Base-by-base conservation (phyloP, 2,113 vertebrate species). In the Alexandromys fortis region DNA sequence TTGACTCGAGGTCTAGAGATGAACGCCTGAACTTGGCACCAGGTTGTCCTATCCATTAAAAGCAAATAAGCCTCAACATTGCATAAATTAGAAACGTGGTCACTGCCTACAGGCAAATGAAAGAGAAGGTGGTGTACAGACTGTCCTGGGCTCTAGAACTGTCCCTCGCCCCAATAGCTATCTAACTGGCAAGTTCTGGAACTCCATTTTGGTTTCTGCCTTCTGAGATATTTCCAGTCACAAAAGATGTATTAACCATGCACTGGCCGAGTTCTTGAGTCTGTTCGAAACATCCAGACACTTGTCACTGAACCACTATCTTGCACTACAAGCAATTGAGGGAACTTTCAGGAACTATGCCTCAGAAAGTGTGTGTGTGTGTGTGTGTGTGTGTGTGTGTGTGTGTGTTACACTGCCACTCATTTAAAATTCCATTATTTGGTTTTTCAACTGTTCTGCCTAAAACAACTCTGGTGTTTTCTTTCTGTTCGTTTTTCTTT, bases 1-100 rank as follows among this genome's bases (percentile, higher is more conserved):
- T 26, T 87, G 55, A 68, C 78, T 96, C 94, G 47, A 52, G 52
- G 1, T 87, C n/a, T 49, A 38, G 33, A 49, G 90, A n/a, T 90
- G 87, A 85, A 68, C 73, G n/a, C 17, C 73, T 96, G 33, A 91
- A 94, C 65, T 68, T 77, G 92, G n/a, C 87, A 65, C 45, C 55
- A 58, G 24, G 49, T 89, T 94, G 96, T 73, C 58, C 86, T 94
- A 88, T 13, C 93, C 35, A 79, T 90, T 75, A 90, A 87, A 89
- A 88, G 67, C 7, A 79, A 96, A 72, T 81, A 86, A 61, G 93
- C 61, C 16, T 63, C 67, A 75, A 28, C 35, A 52, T 85, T 94
- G 47, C 70, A 73, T 72, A 95, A 61, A 76, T 94, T 65, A 79
- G 67, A 91, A 91, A 72, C 79, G 26, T 73, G 63, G 5, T 89